These are phyloP conservation scores for Thera obeliscata DNA, from an alignment of 2,888 invertebrate genomes.

Conservation along the genomic window DNA sequence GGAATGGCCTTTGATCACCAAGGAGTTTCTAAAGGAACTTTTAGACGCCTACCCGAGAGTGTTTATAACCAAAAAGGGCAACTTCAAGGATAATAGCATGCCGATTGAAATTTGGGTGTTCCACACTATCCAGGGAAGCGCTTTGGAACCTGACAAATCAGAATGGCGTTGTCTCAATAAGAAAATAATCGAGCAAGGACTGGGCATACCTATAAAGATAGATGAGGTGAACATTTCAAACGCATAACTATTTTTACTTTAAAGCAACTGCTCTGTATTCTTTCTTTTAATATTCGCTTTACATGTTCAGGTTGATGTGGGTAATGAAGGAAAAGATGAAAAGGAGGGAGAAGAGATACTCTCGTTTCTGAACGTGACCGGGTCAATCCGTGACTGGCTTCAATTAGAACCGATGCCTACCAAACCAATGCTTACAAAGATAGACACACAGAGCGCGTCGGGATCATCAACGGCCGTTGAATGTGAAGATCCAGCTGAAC, in stretches of 20 bases:
- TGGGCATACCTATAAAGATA: constrained; percentile 79
- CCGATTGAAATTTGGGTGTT: constrained; percentile 88
- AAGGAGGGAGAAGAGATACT: constrained; percentile 55
- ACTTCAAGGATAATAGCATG: constrained; percentile 76
- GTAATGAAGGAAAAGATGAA: constrained; percentile 31
- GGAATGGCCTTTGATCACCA: constrained; percentile 86
- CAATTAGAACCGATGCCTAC: constrained; percentile 66
- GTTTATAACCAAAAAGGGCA: constrained; percentile 83
- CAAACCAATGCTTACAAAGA: constrained; percentile 48
- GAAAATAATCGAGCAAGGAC: constrained; percentile 86
- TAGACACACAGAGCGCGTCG: constrained; percentile 41
- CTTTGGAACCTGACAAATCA: constrained; percentile 86
- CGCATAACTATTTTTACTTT: no score
- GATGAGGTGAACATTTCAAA: constrained; percentile 50
- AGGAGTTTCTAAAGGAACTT: constrained; percentile 84
- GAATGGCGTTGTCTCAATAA: constrained; percentile 88
- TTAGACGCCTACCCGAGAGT: constrained; percentile 76
- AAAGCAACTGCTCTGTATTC: no score
- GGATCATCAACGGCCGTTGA: constrained; percentile 46
- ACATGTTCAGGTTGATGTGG: constrained; percentile 13
- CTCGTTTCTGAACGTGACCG: constrained; percentile 69
- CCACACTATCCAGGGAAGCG: constrained; percentile 84
- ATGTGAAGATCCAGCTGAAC: constrained; percentile 37
- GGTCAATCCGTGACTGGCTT: constrained; percentile 70
- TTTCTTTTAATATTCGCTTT: background rate